Base-by-base conservation (phyloP, 2,797 vertebrate genomes). In the Leptoclinus maculatus region DNA sequence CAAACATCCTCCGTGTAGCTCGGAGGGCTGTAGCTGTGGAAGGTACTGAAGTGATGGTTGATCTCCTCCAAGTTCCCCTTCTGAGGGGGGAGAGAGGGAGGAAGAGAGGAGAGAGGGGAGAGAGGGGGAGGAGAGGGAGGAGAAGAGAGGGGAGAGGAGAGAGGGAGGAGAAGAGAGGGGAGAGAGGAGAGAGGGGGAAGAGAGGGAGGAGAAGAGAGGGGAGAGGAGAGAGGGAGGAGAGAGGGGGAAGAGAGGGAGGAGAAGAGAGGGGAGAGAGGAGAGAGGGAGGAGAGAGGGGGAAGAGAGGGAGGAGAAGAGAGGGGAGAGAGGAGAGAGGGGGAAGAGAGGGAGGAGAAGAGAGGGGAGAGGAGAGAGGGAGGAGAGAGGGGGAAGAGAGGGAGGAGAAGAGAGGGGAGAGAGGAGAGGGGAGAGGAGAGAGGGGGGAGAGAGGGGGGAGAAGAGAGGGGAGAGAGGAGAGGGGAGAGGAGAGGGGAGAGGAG, bases 41-140 rank as follows among this genome's bases (percentile, higher is more conserved):
- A 94, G 53, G 80, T 90, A 32, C 83, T 91, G 82, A 96, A 92
- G 87, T 95, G 94, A 19, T 8, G 82, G 71, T 94, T 94, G 68
- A 96, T 95, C 71, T 95, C 95, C 0, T 95, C 94, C 54, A 96
- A 78, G 59, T 95, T 91, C 10, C 95, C 94, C 62, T 93, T 95
- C 95, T 95, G 86, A 49, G 32, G 66, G 32, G 0, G 8, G 11
- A 23, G 14, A 7, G 25, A n/a, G 49, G 2, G 16, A 29, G 2
- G 2, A 3, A 27, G 17, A 3, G 8, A 9, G 25, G 8, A 34
- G 6, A 7, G 27, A 19, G 47, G 3, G 7, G 38, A 29, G 5
- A 34, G 5, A 29, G 10, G 10, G 2, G 41, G n/a, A 21, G 10
- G 17, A 36, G 7, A 34, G 29, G 0, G n/a, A 3, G 10, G 23